Base-by-base conservation (phyloP, 2,113 vertebrate species). In the Spea bombifrons region DNA sequence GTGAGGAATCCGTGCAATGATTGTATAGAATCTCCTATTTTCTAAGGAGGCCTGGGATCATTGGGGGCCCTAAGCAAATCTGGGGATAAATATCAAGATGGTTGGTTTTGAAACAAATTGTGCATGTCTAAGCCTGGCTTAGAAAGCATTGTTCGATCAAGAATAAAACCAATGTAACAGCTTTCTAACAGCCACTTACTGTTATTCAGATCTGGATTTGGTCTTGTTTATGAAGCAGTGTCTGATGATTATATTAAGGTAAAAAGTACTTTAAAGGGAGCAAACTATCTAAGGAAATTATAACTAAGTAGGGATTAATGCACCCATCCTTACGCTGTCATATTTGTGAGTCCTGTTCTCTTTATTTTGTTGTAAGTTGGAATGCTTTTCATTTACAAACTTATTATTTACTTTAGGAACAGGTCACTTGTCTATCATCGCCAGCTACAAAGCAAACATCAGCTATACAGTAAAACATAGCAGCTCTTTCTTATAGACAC, bases 381-480 rank as follows among this genome's bases (percentile, higher is more conserved):
- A 91, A 91, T 89, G 88, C 75, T 69, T 81, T 88, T 86, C 88
- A 84, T 90, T 89, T 86, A 75, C 82, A 81, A 76, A 77, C 83
- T 83, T 86, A 80, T 80, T 87, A 85, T 91, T 90, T 88, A 83
- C 86, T 86, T 86, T 91, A 52, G 83, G 83, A 85, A 78, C 81
- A 88, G 89, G 84, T 90, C 87, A 87, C 88, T 88, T 88, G 84
- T 83, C 87, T 77, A 78, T 87, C 86, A 86, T 83, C 87, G 83
- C 70, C 66, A 81, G 72, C 81, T 81, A 87, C 84, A 88, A 85
- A 92, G 84, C 88, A 92, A 90, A 92, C 90, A 91, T 8, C 73
- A 83, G 84, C 73, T 82, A 85, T 85, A 87, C 84, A 84, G 85
- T 84, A 82, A 86, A 75, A 66, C 88, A 89, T 87, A 80, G 81